These are phyloP conservation scores for Idaea biselata DNA, from an alignment of 2,888 invertebrate species.

Conservation along the genomic window DNA sequence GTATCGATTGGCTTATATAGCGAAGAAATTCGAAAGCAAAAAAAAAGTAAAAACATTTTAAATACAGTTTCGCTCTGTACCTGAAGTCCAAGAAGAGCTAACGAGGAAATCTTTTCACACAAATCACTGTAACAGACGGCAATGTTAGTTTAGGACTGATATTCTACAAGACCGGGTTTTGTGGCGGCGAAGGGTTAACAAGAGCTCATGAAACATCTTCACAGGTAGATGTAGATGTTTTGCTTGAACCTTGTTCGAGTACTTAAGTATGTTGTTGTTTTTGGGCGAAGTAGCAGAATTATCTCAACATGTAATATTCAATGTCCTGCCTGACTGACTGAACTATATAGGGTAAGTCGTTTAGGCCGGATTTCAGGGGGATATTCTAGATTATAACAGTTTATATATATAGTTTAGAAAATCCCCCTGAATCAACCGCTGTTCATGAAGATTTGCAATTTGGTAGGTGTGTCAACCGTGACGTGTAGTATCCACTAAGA, in stretches of 20 bases:
- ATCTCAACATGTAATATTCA: too few species aligned
- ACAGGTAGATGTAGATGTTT: slow-evolving; percentile 1
- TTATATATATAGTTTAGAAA: too few species aligned
- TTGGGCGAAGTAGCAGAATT: not conserved
- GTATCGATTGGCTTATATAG: not conserved
- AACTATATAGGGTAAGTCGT: too few species aligned
- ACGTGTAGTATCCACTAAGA: too few species aligned
- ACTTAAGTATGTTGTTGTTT: not conserved
- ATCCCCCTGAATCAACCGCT: too few species aligned
- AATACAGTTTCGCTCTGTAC: not conserved
- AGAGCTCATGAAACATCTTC: slow-evolving; percentile 1
- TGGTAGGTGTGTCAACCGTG: too few species aligned
- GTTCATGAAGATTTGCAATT: too few species aligned
- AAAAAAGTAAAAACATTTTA: not conserved
- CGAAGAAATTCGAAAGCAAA: not conserved
- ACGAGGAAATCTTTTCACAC: not conserved
- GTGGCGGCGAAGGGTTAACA: slow-evolving; percentile 1
- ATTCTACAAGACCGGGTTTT: slow-evolving; percentile 1
- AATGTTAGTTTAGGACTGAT: not conserved
- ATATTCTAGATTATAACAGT: too few species aligned
- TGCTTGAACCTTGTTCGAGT: not conserved
- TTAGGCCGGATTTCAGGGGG: too few species aligned
- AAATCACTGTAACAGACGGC: slow-evolving; percentile 1
- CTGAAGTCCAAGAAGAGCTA: not conserved
- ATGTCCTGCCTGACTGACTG: too few species aligned